Conservation (phyloP, 2,113 vertebrate species). For the Prionailurus viverrinus region DNA sequence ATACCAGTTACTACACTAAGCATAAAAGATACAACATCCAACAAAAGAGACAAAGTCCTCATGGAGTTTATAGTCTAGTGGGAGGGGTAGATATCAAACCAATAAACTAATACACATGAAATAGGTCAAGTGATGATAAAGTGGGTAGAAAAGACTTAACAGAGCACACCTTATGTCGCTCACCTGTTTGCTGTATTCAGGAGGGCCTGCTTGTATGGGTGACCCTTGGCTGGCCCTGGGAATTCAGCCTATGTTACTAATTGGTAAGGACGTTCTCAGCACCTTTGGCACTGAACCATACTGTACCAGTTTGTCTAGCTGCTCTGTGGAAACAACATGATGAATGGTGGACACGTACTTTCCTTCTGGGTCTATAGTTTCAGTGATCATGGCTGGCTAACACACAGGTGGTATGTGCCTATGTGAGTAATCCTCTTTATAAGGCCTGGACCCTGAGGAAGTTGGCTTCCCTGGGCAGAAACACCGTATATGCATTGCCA, state of each 20-base stretch:
- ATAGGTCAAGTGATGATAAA: background rate
- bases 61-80: background rate
- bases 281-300: background rate
- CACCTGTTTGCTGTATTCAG: background rate
- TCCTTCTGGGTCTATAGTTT: background rate
- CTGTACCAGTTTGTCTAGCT: background rate
- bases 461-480: background rate
- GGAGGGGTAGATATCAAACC: background rate
- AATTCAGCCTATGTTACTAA: background rate
- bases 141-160: background rate
- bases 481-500: background rate
- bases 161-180: background rate
- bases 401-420: background rate
- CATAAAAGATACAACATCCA: background rate
- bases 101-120: background rate
- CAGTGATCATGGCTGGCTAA: background rate
- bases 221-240: background rate
- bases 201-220: background rate
- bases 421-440: fast-evolving
- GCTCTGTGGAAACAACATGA: background rate
- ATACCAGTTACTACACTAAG: background rate
- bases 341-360: background rate
- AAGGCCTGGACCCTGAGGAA: background rate
- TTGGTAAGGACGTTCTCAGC: background rate
- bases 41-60: background rate